phyloP scores from a whole-genome alignment of 2,797 vertebrate genomes.

The Chanos chanos region DNA sequence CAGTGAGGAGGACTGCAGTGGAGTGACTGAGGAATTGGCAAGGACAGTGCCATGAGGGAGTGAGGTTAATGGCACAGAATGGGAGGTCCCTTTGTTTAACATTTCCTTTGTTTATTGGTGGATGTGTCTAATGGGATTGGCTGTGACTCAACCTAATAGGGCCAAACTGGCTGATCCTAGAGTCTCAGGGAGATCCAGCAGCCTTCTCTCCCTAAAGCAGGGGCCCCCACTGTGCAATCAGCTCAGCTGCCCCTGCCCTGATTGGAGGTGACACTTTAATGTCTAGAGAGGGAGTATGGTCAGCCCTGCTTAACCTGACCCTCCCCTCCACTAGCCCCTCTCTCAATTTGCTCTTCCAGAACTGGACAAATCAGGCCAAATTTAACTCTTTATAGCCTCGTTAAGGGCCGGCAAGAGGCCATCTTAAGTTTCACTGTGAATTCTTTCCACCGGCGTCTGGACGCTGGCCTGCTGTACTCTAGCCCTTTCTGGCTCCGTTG shows the following conservation, averaged over 20 bases:
- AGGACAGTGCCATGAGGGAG: conserved; percentile 61
- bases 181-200: conserved; percentile 70
- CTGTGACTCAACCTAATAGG: conserved; percentile 78
- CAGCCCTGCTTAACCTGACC: conserved; percentile 79
- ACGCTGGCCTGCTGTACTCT: conserved; percentile 26
- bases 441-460: conserved; percentile 53
- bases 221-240: conserved; percentile 73
- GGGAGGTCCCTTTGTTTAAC: conserved; percentile 83
- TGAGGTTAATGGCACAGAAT: conserved; percentile 74
- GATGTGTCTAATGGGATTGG: conserved; percentile 83
- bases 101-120: conserved; percentile 81
- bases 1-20: conserved; percentile 42
- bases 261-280: conserved; percentile 85
- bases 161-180: conserved; percentile 63
- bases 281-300: conserved; percentile 77
- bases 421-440: conserved; percentile 65
- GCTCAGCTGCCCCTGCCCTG: conserved; percentile 74
- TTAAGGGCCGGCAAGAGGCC: conserved; percentile 60
- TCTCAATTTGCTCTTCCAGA: conserved; percentile 75
- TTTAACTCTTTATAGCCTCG: conserved; percentile 81
- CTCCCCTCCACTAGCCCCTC: conserved; percentile 55
- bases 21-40: conserved; percentile 46
- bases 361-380: conserved; percentile 80
- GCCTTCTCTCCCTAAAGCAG: conserved; percentile 67
- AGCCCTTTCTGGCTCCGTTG: conserved; percentile 42